Evolutionary conservation across 1,140 invertebrate genomes (phyloP).

Genomic region (Atta cephalotes): DNA sequence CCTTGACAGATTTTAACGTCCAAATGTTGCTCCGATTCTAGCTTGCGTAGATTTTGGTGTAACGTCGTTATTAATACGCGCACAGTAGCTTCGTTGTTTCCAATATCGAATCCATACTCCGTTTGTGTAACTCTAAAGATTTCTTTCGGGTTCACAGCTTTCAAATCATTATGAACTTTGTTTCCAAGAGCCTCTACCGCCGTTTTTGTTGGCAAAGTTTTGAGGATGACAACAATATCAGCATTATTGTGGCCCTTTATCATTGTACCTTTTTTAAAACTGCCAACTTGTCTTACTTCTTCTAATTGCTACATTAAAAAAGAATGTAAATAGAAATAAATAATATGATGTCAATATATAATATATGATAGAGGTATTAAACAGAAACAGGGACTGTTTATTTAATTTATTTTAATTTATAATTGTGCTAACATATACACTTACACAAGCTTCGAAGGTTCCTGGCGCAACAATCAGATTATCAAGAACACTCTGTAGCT

Average conservation of each 20-base stretch:
- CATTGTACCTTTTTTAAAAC: constrained; percentile 99
- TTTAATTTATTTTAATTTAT: background rate
- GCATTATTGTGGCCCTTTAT: constrained; percentile 97
- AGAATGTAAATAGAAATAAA: background rate
- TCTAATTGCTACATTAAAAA: constrained; percentile 94
- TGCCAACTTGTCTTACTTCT: constrained; percentile 98
- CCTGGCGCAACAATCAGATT: constrained; percentile 97
- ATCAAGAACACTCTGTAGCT: constrained; percentile 96
- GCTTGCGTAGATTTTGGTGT: constrained; percentile 96
- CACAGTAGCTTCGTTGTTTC: constrained; percentile 93
- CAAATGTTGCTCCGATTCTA: constrained; percentile 92
- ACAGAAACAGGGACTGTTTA: background rate
- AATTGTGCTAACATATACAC: constrained; percentile 78
- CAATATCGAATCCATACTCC: constrained; percentile 94
- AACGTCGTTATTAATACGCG: constrained; percentile 96
- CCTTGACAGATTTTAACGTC: constrained; percentile 85
- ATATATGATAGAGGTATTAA: constrained; percentile 31
- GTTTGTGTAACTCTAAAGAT: constrained; percentile 89
- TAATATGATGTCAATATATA: background rate
- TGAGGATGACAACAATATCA: constrained; percentile 99
- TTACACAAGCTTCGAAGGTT: constrained; percentile 97
- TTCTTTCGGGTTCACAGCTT: constrained; percentile 87
- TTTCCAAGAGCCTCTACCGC: constrained; percentile 96
- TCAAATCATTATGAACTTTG: constrained; percentile 93
- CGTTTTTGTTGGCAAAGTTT: constrained; percentile 98